Conservation (phyloP, 2,797 vertebrate genomes). For the Buceros bicornis region DNA sequence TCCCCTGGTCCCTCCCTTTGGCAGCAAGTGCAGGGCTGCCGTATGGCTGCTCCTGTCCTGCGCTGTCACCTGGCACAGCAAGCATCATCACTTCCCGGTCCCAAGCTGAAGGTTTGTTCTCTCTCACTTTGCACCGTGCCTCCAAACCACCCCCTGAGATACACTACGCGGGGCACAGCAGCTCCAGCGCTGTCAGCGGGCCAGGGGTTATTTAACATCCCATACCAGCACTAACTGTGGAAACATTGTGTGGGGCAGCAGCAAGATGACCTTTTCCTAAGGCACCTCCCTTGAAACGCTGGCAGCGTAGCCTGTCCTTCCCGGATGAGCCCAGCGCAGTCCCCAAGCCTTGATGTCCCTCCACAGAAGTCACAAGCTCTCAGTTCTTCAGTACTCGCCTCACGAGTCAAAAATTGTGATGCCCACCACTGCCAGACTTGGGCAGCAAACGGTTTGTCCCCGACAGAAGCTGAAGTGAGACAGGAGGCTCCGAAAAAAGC, state of each 20-base stretch:
- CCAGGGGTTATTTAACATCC: background rate
- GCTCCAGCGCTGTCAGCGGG: background rate
- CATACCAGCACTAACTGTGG: background rate
- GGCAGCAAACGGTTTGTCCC: background rate
- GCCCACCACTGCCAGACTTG: background rate
- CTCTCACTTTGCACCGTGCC: background rate
- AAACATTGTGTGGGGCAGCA: background rate
- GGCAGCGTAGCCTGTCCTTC: background rate
- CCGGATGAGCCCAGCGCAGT: background rate
- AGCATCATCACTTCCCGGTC: background rate
- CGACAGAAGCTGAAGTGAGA: background rate
- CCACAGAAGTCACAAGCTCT: background rate
- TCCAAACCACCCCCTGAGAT: background rate
- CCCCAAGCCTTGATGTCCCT: background rate
- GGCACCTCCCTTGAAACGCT: background rate
- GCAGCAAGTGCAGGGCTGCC: background rate
- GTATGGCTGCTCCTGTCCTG: background rate
- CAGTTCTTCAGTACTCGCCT: background rate
- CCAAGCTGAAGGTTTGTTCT: background rate
- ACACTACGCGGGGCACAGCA: background rate
- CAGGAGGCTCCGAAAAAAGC: background rate
- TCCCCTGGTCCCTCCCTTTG: background rate
- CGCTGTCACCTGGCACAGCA: background rate
- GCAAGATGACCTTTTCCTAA: background rate
- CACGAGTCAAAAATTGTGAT: background rate